A percentile compares a stretch with the other conserved stretches of the same genome.
Evolutionary conservation across 2,113 vertebrate genomes (phyloP).

Genomic region (Zapornia atra): DNA sequence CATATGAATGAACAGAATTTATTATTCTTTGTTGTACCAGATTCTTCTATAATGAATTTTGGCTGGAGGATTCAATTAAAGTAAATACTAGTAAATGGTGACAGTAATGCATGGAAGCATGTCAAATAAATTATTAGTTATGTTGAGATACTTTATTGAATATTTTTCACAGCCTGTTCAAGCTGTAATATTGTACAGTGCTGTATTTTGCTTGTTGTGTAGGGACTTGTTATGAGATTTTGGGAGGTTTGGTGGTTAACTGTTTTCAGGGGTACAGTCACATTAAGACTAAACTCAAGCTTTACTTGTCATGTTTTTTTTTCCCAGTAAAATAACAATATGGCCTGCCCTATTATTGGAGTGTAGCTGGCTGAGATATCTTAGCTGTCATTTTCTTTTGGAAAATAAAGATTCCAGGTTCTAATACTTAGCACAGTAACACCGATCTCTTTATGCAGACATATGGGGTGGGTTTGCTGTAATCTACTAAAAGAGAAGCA

Average conservation of each 20-base stretch:
- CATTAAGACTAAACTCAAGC: not conserved
- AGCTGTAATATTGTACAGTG: not conserved
- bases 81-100: conserved; percentile 30
- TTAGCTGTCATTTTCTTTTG: not conserved
- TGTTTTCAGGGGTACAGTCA: not conserved
- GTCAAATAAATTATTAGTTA: conserved; percentile 34
- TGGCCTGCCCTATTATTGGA: not conserved
- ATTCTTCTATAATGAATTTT: conserved; percentile 61
- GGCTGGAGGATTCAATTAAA: conserved; percentile 66
- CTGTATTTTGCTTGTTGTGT: not conserved
- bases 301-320: not conserved
- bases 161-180: not conserved
- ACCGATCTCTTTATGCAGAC: not conserved
- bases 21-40: conserved; percentile 60
- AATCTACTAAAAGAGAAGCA: not conserved
- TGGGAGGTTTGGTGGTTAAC: not conserved
- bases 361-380: not conserved
- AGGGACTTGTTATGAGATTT: not conserved
- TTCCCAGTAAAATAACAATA: not conserved
- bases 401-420: not conserved
- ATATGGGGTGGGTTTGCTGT: not conserved
- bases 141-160: not conserved
- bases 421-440: not conserved
- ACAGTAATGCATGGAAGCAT: conserved; percentile 42
- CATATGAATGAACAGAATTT: conserved; percentile 56